Conservation (phyloP, 2,113 vertebrate genomes). For the Gasterosteus nipponicus region DNA sequence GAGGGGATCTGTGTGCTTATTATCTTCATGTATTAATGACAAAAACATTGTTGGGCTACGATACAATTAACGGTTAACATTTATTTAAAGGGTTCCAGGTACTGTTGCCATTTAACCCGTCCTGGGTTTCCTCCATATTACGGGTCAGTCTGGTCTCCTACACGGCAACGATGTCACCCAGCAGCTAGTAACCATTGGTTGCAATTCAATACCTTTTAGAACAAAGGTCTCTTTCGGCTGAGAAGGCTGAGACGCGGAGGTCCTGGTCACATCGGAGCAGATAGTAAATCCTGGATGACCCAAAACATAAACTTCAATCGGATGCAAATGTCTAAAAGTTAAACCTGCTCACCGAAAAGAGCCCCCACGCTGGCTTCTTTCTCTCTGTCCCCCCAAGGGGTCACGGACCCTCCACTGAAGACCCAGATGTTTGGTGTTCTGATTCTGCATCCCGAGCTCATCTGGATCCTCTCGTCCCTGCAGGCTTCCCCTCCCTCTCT, state of each 20-base stretch:
- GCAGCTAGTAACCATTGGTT: no score
- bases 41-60: not conserved
- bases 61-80: not conserved
- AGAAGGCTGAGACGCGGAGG: no score
- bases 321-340: no score
- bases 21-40: not conserved
- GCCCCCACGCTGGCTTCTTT: no score
- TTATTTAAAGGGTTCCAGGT: not conserved
- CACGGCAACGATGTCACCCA: not conserved
- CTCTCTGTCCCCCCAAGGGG: no score
- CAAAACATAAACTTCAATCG: no score
- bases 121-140: no score
- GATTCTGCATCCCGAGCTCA: not conserved
- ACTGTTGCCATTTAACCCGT: not conserved
- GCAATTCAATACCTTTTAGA: no score
- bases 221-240: not conserved
- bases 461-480: slow-evolving; percentile 2
- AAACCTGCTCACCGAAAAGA: no score
- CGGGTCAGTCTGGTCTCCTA: not conserved
- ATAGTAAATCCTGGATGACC: no score
- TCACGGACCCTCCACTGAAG: not conserved
- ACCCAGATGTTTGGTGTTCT: not conserved
- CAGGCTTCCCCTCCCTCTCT: slow-evolving; percentile 96
- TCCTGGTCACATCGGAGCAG: no score
- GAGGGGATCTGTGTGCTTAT: not conserved